Conservation (phyloP, 2,797 vertebrate species). For the Hafferia zeledoni region DNA sequence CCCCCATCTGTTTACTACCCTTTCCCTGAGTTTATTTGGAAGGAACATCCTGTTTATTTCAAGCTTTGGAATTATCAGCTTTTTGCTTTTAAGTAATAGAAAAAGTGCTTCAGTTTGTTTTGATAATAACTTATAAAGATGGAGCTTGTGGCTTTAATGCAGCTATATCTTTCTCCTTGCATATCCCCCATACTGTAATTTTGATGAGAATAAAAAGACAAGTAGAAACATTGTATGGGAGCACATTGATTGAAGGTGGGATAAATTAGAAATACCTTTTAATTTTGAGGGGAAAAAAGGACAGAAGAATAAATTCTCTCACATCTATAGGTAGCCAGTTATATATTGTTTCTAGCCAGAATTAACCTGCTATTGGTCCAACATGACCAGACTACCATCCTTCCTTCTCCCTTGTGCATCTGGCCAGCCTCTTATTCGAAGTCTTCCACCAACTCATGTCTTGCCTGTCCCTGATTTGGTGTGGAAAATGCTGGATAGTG, state of each 20-base stretch:
- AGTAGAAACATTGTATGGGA: neutral
- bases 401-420: neutral
- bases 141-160: neutral
- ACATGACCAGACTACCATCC: neutral
- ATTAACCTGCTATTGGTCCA: neutral
- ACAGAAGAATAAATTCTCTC: neutral
- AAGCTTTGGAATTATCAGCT: neutral
- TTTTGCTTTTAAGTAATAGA: neutral
- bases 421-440: neutral
- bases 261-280: neutral
- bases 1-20: constrained; percentile 9
- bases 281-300: neutral
- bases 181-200: neutral
- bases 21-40: constrained; percentile 1
- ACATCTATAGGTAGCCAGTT: neutral
- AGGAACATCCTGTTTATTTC: constrained; percentile 3
- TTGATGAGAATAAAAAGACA: neutral
- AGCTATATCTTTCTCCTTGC: neutral
- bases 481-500: neutral
- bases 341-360: neutral
- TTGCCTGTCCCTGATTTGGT: neutral
- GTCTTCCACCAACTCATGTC: neutral
- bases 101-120: neutral
- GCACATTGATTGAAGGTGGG: neutral
- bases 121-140: neutral